A percentile compares a stretch with the other conserved stretches of the same genome.
Evolutionary conservation across 2,797 vertebrate genomes (phyloP).

Genomic region (Orestias chungarensis): DNA sequence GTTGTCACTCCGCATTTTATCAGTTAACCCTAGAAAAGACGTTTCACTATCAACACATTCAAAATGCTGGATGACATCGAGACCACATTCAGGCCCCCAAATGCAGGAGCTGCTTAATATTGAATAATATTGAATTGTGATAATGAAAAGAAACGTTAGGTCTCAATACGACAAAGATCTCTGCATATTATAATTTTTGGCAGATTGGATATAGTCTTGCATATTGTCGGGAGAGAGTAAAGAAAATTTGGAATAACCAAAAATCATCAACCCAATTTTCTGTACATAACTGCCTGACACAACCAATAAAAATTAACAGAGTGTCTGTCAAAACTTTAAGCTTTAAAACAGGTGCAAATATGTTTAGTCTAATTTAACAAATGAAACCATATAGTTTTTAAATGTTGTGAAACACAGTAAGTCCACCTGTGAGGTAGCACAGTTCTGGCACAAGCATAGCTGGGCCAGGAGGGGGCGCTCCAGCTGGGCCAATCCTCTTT

Average conservation of each 20-base stretch:
- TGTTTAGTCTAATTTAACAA: background rate
- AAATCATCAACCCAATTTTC: background rate
- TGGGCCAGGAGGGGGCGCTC: conserved; percentile 75
- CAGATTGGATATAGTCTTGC: no score
- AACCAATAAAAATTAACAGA: background rate
- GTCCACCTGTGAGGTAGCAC: conserved; percentile 91
- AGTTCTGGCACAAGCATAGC: conserved; percentile 91
- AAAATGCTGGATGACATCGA: background rate
- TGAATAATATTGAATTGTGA: no score
- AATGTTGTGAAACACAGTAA: background rate
- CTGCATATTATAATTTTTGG: no score
- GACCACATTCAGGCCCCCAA: background rate
- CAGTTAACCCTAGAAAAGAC: conserved; percentile 85
- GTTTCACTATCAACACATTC: background rate
- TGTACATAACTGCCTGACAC: background rate
- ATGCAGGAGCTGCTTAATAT: background rate
- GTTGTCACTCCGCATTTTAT: conserved; percentile 91
- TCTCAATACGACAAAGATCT: no score
- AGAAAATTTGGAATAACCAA: background rate
- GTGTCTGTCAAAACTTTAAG: background rate
- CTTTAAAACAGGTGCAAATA: background rate
- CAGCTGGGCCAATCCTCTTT: conserved; percentile 74
- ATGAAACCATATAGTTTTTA: background rate
- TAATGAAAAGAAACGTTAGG: no score
- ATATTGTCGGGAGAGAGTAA: background rate